Base-by-base conservation (phyloP, 2,797 vertebrate genomes). In the Clarias pachynema region DNA sequence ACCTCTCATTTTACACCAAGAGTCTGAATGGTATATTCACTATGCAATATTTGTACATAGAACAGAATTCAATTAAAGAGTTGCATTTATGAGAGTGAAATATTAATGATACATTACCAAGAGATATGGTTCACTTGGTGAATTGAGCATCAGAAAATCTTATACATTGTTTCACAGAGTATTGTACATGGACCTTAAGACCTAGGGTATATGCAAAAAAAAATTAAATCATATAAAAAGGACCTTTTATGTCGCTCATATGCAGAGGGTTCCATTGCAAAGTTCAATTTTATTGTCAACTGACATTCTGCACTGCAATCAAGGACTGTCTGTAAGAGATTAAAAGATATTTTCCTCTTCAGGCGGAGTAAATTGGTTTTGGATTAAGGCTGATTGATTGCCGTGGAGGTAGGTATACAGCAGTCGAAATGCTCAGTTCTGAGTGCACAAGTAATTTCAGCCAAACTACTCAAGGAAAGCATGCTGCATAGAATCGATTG, bases 281-380 rank as follows among this genome's bases (percentile, higher is more conserved):
- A 63, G 87, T 89, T 91, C 91, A 91, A 89, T 93, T 93, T 93
- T 92, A 92, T 92, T 93, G 92, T 93, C 93, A 92, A 88, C 91
- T 87, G 89, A 91, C 90, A 91, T 90, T 90, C 88, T 83, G 89
- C 90, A 87, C 86, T 63, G 91, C 94, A 94, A 94, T 94, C 91
- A 93, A 91, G 90, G 91, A 94, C 93, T 94, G 93, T 92, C 93
- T 86, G 92, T 87, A 60, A 93, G 93, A 95, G 94, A 95, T 95
- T 95, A 94, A 93, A 94, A 95, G 93, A 95, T 95, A 94, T 94
- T 95, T 94, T 94, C 92, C 93, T 94, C 93, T 94, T 94, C 93
- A 93, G 92, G 91, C 89, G 85, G 88, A 94, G 93, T 93, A 95
- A 95, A 95, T 95, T 95, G 94, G 93, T 95, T 95, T 94, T 94